Base-by-base conservation (phyloP, 1,140 invertebrate species). In the Eupeodes corollae region DNA sequence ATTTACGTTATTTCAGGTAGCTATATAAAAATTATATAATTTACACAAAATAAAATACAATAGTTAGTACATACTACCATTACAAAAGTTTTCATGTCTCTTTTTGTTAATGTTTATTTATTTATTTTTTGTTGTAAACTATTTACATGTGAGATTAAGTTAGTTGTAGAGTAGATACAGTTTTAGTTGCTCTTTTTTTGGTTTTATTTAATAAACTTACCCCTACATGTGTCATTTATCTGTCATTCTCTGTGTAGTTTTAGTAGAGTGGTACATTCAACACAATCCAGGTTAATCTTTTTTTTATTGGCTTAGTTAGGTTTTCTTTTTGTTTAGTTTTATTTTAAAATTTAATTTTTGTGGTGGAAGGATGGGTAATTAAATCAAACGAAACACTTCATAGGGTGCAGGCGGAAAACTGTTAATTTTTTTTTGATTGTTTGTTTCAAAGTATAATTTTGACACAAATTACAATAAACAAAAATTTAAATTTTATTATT, bases 331-430 rank as follows among this genome's bases (percentile, higher is more conserved):
- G 8, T 41, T 11, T 32, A 16, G 21, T 26, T 26, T 48, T 52
- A 19, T 40, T 11, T 45, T 46, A 10, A 18, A 38, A 9, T 50
- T 49, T 49, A 42, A 47, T 39, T 50, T 56, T n/a, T 41, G 6
- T n/a, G 39, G n/a, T 41, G 14, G 18, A 18, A 41, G 51, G 46
- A 51, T 55, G 18, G 55, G 57, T 61, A 61, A 59, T 61, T 62
- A 26, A 26, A 26, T 26, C 59, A 62, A 63, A 56, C 63, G 63
- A 67, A 67, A 67, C 56, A 62, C 63, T 67, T 67, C 63, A 63
- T 63, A 67, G 57, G 63, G 59, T 61, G 63, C 61, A 59, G 63
- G 56, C 54, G 53, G 59, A 56, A 56, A 59, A 62, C 63, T 67
- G 54, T 52, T 47, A 56, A 56, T 32, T 46, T 44, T 31, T 46